Conservation (phyloP, 2,888 invertebrate species). For the Trichacis sp. region DNA sequence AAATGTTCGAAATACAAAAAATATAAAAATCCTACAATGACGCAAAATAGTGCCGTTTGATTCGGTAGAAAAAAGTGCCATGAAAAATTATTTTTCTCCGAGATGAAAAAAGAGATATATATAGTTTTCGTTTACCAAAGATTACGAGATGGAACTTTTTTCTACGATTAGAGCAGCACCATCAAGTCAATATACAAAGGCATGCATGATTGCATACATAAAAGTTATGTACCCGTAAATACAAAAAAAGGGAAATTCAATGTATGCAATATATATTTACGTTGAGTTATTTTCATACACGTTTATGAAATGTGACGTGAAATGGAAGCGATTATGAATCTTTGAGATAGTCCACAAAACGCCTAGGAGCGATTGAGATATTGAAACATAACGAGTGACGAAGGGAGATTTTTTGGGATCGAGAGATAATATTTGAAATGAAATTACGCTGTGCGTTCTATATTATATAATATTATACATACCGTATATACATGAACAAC, state of each 20-base stretch:
- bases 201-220: constrained; percentile 39
- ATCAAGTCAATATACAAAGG: constrained; percentile 37
- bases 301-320: constrained; percentile 30
- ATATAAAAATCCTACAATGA: constrained; percentile 38
- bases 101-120: not conserved
- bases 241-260: constrained; percentile 37
- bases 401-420: constrained; percentile 16
- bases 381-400: constrained; percentile 12
- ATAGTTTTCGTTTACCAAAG: not conserved
- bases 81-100: not conserved
- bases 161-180: constrained; percentile 27
- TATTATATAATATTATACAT: constrained; percentile 51
- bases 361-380: constrained; percentile 30
- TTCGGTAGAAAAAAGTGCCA: constrained; percentile 3
- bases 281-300: constrained; percentile 36
- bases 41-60: constrained; percentile 41
- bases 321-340: constrained; percentile 6
- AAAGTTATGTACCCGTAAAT: constrained; percentile 12
- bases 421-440: constrained; percentile 21
- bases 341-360: constrained; percentile 7
- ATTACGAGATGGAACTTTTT: constrained; percentile 3
- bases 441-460: constrained; percentile 55
- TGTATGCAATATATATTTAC: constrained; percentile 33
- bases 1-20: constrained; percentile 34
- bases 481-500: constrained; percentile 45